phyloP scores from a whole-genome alignment of 2,888 invertebrate species.

The Drosophila melanocephala region DNA sequence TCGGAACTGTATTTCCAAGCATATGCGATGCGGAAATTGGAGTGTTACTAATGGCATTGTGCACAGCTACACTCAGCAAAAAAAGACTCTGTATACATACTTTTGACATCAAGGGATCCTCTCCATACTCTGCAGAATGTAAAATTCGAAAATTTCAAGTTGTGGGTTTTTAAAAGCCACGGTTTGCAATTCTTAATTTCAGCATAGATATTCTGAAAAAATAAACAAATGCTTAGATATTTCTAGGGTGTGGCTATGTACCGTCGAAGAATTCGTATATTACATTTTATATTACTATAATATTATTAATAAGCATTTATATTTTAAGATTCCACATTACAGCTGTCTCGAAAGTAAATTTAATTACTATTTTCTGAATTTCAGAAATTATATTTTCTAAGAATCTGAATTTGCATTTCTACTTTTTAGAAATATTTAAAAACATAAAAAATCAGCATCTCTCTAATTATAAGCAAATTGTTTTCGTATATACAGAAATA shows the following conservation, averaged over 20 bases:
- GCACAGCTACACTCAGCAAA: slow-evolving; percentile 32
- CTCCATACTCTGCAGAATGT: not conserved
- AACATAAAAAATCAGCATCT: no score
- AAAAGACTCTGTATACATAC: not conserved
- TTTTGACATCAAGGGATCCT: not conserved
- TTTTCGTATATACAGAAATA: no score
- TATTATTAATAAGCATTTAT: no score
- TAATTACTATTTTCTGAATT: no score
- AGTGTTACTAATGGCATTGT: slow-evolving; percentile 44
- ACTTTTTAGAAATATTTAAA: no score
- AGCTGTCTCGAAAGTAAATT: no score
- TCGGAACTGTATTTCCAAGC: slow-evolving; percentile 66
- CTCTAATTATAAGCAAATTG: no score
- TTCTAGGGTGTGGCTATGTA: not conserved
- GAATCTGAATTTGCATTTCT: no score
- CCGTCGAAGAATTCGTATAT: no score
- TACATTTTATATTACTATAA: no score
- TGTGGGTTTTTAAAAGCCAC: not conserved
- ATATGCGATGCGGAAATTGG: slow-evolving; percentile 70
- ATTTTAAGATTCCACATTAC: no score
- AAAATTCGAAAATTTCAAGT: not conserved
- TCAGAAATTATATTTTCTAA: no score
- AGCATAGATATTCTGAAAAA: not conserved
- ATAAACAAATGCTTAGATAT: not conserved
- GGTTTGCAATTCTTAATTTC: not conserved